These are phyloP conservation scores for Uromys caudimaculatus DNA, from an alignment of 2,797 vertebrate genomes.

Conservation along the genomic window DNA sequence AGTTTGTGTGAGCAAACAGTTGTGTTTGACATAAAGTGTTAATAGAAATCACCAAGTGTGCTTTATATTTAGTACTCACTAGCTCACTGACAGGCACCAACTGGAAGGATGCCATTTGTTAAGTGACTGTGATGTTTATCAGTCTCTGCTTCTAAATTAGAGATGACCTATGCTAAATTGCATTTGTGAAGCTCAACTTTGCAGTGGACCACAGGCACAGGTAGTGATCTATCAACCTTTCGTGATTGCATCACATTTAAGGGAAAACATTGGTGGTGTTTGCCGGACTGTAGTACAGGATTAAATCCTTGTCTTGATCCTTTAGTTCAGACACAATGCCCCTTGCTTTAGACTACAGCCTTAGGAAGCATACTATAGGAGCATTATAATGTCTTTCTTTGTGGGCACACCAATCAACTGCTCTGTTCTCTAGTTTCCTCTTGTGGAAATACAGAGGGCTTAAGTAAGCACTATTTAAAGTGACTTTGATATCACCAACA, in stretches of 20 bases:
- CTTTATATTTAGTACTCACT: slow-evolving; percentile 59
- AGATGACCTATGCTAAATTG: slow-evolving; percentile 49
- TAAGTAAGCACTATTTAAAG: slow-evolving; percentile 52
- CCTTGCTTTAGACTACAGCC: slow-evolving; percentile 35
- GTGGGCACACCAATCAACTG: neutral
- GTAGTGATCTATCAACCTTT: slow-evolving; percentile 54
- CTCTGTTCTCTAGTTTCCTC: neutral
- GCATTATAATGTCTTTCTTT: slow-evolving; percentile 30
- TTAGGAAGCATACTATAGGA: slow-evolving; percentile 9
- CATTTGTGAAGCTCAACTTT: slow-evolving; percentile 52
- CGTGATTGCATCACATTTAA: slow-evolving; percentile 55
- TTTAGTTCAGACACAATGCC: slow-evolving; percentile 32
- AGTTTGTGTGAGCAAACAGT: slow-evolving; percentile 58
- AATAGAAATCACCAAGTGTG: slow-evolving; percentile 59
- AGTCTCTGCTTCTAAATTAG: slow-evolving; percentile 59
- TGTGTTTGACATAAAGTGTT: slow-evolving; percentile 59
- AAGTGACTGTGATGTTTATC: slow-evolving; percentile 65
- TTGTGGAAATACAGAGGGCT: neutral
- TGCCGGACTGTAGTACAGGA: slow-evolving; percentile 15
- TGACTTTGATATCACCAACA: slow-evolving; percentile 14
- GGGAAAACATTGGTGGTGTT: slow-evolving; percentile 13
- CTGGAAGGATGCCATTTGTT: slow-evolving; percentile 53
- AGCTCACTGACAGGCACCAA: slow-evolving; percentile 24
- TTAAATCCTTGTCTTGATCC: slow-evolving; percentile 37
- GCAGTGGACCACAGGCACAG: slow-evolving; percentile 18